Evolutionary conservation across 2,888 invertebrate genomes (phyloP).

Genomic region (Trichopria drosophilae): DNA sequence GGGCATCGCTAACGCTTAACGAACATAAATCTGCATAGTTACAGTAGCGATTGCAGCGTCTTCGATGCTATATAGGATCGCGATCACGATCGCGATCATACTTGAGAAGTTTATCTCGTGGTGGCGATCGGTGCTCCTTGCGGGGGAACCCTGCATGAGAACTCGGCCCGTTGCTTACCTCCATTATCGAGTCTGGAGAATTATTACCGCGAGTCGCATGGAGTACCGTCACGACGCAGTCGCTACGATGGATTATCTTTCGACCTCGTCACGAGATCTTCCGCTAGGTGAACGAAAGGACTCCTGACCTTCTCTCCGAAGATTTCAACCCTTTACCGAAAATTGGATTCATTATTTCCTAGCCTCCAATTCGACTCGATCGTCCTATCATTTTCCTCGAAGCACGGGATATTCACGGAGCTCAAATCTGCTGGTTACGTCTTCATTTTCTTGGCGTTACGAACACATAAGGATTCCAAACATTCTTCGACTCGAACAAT

Average conservation of each 20-base stretch:
- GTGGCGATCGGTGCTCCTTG: conserved; percentile 29
- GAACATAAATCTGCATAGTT: conserved; percentile 44
- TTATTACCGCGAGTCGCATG: conserved; percentile 37
- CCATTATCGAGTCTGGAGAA: conserved; percentile 35
- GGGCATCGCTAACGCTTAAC: conserved; percentile 30
- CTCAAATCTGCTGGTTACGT: too few relatives aligned
- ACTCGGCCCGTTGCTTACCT: conserved; percentile 27
- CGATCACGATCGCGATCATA: conserved; percentile 40
- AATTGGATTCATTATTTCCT: too few relatives aligned
- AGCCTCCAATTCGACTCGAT: too few relatives aligned
- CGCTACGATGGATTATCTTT: neutral
- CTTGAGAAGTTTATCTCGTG: conserved; percentile 36
- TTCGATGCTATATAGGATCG: conserved; percentile 30
- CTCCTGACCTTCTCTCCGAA: too few relatives aligned
- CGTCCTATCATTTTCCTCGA: too few relatives aligned
- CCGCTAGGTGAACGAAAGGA: neutral
- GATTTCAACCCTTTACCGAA: too few relatives aligned
- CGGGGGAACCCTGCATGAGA: conserved; percentile 37
- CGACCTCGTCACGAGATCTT: conserved; percentile 8
- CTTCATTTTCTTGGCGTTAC: too few relatives aligned
- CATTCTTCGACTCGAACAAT: too few relatives aligned
- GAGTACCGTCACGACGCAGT: conserved; percentile 27
- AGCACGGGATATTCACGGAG: too few relatives aligned
- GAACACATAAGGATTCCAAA: too few relatives aligned
- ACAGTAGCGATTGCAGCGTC: conserved; percentile 35